Percentiles rank a stretch among this genome's conserved stretches.
phyloP scores from a whole-genome alignment of 53 echinoderm and acorn worm species.

The Apostichopus leukothele region DNA sequence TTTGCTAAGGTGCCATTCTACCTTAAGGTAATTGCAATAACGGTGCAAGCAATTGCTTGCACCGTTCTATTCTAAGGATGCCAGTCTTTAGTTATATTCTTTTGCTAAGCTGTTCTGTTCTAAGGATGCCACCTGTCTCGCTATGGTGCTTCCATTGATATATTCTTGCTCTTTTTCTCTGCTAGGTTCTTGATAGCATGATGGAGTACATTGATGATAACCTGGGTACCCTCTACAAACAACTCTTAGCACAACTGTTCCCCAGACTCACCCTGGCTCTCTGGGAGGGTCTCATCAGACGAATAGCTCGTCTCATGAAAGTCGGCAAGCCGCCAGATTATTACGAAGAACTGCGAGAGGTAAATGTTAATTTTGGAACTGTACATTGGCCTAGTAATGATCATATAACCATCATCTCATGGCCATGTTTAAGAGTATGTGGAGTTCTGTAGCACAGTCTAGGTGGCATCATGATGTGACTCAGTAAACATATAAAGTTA shows the following conservation, averaged over 20 bases:
- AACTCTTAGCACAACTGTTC: conserved; percentile 86
- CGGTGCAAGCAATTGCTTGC: too few species aligned
- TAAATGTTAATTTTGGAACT: neutral
- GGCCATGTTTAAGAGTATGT: too few species aligned
- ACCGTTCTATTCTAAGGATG: too few species aligned
- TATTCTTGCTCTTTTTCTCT: neutral
- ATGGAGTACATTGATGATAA: conserved; percentile 87
- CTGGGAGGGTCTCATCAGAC: conserved; percentile 77
- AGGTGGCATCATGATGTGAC: too few species aligned
- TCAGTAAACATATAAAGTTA: too few species aligned
- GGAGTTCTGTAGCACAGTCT: too few species aligned
- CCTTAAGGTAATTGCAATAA: too few species aligned
- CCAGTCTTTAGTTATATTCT: too few species aligned
- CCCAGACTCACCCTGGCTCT: conserved; percentile 80
- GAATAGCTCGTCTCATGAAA: conserved; percentile 66
- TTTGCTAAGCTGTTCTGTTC: too few species aligned
- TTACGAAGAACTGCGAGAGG: conserved; percentile 75
- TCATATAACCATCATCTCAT: neutral
- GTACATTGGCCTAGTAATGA: neutral
- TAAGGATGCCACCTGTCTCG: too few species aligned
- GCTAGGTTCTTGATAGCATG: conserved; percentile 75
- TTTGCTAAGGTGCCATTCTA: too few species aligned
- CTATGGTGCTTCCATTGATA: neutral
- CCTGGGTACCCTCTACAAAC: conserved; percentile 93
- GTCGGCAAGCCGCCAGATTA: conserved; percentile 72